Evolutionary conservation across 2,113 vertebrate genomes (phyloP).

Genomic region (Heteronetta atricapilla): DNA sequence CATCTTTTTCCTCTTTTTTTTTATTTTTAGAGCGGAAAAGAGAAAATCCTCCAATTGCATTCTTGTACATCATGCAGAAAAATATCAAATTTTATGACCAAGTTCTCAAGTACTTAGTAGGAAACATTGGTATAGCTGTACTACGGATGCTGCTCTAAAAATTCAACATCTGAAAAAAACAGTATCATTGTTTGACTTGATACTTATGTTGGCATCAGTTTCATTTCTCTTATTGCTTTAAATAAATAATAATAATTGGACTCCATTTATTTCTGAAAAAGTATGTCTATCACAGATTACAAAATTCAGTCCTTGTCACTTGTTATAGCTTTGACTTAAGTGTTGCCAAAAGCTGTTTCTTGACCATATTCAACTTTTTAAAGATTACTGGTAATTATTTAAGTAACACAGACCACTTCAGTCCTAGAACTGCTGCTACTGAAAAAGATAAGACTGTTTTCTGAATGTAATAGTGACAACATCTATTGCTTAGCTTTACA

Average conservation of each 20-base stretch:
- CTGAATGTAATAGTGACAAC: background rate
- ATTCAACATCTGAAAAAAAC: conserved; percentile 17
- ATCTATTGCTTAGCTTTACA: conserved; percentile 2
- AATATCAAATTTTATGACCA: background rate
- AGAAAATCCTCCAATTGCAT: background rate
- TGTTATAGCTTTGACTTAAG: background rate
- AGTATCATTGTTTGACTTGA: background rate
- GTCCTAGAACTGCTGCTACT: background rate
- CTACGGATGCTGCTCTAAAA: background rate
- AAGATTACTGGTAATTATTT: conserved; percentile 27
- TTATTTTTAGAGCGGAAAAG: background rate
- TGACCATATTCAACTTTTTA: background rate
- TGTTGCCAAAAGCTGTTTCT: background rate
- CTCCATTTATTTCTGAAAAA: conserved; percentile 21
- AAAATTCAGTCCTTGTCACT: background rate
- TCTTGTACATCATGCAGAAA: background rate
- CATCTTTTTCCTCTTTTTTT: background rate
- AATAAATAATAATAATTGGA: too few species aligned
- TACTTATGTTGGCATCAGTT: background rate
- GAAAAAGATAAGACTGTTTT: background rate
- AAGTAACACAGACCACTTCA: background rate
- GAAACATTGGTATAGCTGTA: background rate
- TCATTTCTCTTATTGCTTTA: background rate
- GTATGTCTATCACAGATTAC: background rate
- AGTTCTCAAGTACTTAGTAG: background rate